Evolutionary conservation across 2,888 invertebrate species (phyloP), one percentile per base, ranked within the genome.

Genomic region (Glyphotaelius pellucidus): DNA sequence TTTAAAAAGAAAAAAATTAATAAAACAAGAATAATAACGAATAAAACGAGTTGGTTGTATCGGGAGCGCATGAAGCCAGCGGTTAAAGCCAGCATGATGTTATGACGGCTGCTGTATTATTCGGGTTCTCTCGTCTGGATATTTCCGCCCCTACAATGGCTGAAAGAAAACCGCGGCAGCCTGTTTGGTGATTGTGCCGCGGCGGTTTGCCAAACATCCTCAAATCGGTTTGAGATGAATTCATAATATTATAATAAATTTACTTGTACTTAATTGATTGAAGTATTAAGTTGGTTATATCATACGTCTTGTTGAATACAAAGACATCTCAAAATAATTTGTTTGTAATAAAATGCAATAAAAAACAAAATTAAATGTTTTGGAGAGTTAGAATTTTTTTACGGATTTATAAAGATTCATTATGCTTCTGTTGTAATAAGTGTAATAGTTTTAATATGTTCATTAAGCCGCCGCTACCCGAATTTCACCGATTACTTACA

Each of bases 121-220:
- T 90, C 86, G 89, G 47, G 83, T 42, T 80, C 88, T 90, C 80
- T 92, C 91, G 85, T 80, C 90, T 90, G 92, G 84, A 89, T 90
- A 89, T 80, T 92, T 92, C 92, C 92, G 81, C 92, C 90, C 81
- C 67, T 31, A 92, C 92, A 92, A 92, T 92, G 35, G 25, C 83
- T 42, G 47, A 89, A 47, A 89, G 84, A 35, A 90, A 92, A 92
- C 92, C 90, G 35, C 92, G 85, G 91, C 80, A 91, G 84, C 83
- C 38, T 84, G 12, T 11, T 42, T 47, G 2, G 47, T 47, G 15
- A 47, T 47, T n/a, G n/a, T 5, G n/a, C 25, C 88, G 11, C 35
- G 25, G 80, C 86, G 86, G 86, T n/a, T 67, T 25, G 9, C 2
- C 67, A 19, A 9, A 67, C 25, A 67, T n/a, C 67, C 25, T 67